Base-by-base conservation (phyloP, 2,797 vertebrate species). In the Macropus fuliginosus region DNA sequence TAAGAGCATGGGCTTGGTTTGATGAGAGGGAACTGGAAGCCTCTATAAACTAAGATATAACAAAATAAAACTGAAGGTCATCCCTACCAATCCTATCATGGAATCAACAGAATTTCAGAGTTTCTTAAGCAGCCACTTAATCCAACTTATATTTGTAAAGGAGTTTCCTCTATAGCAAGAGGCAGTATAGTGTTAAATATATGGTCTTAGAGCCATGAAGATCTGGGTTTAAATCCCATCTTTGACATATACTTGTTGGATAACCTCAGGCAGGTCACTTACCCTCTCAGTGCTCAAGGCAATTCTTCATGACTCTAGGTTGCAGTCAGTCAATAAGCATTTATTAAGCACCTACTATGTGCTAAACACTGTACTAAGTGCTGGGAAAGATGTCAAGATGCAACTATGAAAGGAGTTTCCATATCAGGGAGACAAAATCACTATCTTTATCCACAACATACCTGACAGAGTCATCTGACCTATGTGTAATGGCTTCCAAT, bases 1-100 rank as follows among this genome's bases (percentile, higher is more conserved):
- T 90, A 91, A 92, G 92, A 94, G 3, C 1, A 54, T 14, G 31
- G 11, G 59, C 54, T 95, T 92, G 94, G 50, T 46, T 91, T 91
- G 92, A 59, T 54, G 54, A 54, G 87, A 94, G 54, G 31, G 66
- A 97, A 40, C 21, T 62, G 18, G 66, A 21, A 87, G 92, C 74
- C 62, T 93, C 96, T 97, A 92, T 95, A 96, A 91, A 59, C 55
- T 66, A 94, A 52, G 21, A 66, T 56, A 50, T 55, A 56, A 91
- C 90, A 96, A 81, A 91, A 27, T 62, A 12, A 94, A 94, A 28
- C 62, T 95, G n/a, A 91, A 52, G 50, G 55, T 91, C 59, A 92
- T 57, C 81, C 0, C 87, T 87, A 54, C 6, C 34, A 29, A 57
- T n/a, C n/a, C 54, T 8, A 34, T 81, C 74, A 87, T 87, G 74